A percentile compares a stretch with the other conserved stretches of the same genome.
Conservation (phyloP, 2,888 invertebrate species). For the Drosophila subquinaria region DNA sequence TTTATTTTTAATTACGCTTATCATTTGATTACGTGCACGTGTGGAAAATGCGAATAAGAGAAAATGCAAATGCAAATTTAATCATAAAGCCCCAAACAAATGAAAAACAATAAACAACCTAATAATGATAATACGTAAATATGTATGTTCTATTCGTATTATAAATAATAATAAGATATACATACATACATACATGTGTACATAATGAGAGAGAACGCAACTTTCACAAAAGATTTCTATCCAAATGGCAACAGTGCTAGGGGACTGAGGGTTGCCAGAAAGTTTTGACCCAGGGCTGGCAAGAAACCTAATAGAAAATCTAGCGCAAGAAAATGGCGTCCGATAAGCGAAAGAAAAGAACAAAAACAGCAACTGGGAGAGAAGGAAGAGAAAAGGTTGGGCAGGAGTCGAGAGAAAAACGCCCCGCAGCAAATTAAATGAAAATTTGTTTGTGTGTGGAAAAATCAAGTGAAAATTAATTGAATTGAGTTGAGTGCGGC, state of each 20-base stretch:
- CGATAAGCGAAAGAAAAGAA: conserved; percentile 57
- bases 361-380: not conserved
- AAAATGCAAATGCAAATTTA: conserved; percentile 46
- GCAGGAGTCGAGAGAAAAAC: conserved; percentile 29
- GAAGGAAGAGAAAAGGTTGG: not conserved
- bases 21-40: not conserved
- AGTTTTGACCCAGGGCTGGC: conserved; percentile 25
- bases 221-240: conserved; percentile 40
- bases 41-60: not conserved
- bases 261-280: not conserved
- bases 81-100: conserved; percentile 31
- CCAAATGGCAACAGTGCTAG: not conserved
- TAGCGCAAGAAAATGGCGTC: conserved; percentile 73
- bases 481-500: conserved; percentile 84
- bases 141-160: conserved; percentile 20
- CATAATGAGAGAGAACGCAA: conserved; percentile 24
- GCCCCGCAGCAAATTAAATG: conserved; percentile 76
- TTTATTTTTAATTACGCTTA: conserved; percentile 50
- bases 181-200: conserved; percentile 5
- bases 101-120: conserved; percentile 44
- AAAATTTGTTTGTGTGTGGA: conserved; percentile 72
- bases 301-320: conserved; percentile 74
- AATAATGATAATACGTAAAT: conserved; percentile 41
- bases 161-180: conserved; percentile 20
- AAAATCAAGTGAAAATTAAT: conserved; percentile 85